Base-by-base conservation (phyloP, 2,888 invertebrate genomes). In the Lithosia quadra region DNA sequence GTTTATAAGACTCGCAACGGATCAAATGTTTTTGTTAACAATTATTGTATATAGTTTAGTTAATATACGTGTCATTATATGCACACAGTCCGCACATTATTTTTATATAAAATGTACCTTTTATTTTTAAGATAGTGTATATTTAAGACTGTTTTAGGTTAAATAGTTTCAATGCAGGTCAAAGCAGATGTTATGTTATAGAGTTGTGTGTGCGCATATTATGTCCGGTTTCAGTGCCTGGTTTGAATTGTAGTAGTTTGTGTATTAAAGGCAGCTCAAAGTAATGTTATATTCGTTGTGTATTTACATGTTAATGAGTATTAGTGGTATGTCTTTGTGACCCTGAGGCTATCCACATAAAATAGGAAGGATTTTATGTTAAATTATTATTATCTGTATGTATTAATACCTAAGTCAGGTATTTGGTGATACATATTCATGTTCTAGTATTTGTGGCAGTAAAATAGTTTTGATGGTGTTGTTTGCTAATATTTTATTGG, bases 101-200 rank as follows among this genome's bases (percentile, higher is more conserved):
- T 88, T 62, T 86, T 84, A 49, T 82, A 80, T 83, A 82, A 82
- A 82, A 76, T 82, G 77, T 84, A 81, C 80, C 77, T 79, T 81
- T 84, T 77, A 78, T 85, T 84, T 82, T 63, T 87, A 84, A 86
- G 81, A 76, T 82, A 83, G 81, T 86, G 86, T 79, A 83, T 79
- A 83, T 68, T 87, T 90, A 91, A 92, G 91, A 90, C 92, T 91
- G 92, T 90, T 86, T 84, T 91, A 88, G 88, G 78, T 88, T 88
- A 86, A 75, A 82, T 75, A 73, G 77, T 72, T 84, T 84, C 90
- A 91, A 90, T 90, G 90, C 90, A 90, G 88, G 81, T 85, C 75
- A 71, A 77, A 68, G 71, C 71, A 72, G 73, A 75, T 81, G 81
- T 80, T 80, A 73, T 78, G 71, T 77, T 77, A 63, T 71, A 76